Base-by-base conservation (phyloP, 2,797 vertebrate genomes). In the Discoglossus pictus region DNA sequence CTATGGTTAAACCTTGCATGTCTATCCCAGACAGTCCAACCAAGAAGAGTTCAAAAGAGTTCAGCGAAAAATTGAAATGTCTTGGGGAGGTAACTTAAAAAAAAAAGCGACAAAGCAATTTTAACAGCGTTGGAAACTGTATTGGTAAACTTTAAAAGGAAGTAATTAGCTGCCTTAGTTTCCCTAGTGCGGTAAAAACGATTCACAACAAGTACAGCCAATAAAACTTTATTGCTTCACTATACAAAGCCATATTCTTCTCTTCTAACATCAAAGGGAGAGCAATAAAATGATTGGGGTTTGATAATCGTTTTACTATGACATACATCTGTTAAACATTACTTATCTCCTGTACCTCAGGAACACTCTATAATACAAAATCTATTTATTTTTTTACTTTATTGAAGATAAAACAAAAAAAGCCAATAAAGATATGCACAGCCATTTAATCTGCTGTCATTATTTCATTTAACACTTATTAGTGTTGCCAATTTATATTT, bases 161-260 rank as follows among this genome's bases (percentile, higher is more conserved):
- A 65, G 61, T 39, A 35, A 71, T 65, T 65, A 52, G 61, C 18
- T 8, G 44, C 23, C 24, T 12, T 9, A 38, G 53, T 52, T 71
- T 59, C 68, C 61, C 24, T 35, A 63, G 15, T 71, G 52, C 52
- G 20, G 46, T 50, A 34, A 70, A 51, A 47, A 58, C 23, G n/a
- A 56, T 63, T 43, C 51, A 55, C 44, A 71, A 46, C 21, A 63
- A 42, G 54, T 35, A 64, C 4, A 6, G 20, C 35, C 35, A 63
- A 59, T 71, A 71, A 71, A 71, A 50, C 42, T 47, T 64, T 71
- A 65, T 59, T 71, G 53, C 61, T 36, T 46, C 42, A 58, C 61
- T 59, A 52, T 48, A 71, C 61, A 64, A 71, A 58, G 51, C 27
- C 35, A 51, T 65, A 64, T 52, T 71, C 48, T 58, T 48, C 46